phyloP scores from a whole-genome alignment of 1,140 invertebrate genomes.

The Antheraea pernyi region DNA sequence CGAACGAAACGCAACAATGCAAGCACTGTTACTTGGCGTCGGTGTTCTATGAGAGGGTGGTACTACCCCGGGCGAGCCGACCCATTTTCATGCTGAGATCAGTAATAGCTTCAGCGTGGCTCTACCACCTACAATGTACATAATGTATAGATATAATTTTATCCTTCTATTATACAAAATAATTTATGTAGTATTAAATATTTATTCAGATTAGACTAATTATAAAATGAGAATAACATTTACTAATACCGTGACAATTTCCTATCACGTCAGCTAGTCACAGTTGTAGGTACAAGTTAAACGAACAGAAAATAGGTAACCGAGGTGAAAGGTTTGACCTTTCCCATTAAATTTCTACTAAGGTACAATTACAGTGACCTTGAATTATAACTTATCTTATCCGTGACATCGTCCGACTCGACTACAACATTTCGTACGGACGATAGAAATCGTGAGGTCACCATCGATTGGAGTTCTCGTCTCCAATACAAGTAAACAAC shows the following conservation, averaged over 20 bases:
- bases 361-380: conserved; percentile 2
- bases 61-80: no score
- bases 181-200: neutral
- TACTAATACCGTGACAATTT: neutral
- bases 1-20: no score
- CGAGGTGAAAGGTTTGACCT: neutral
- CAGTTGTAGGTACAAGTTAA: neutral
- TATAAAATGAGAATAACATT: neutral
- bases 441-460: conserved; percentile 2
- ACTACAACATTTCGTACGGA: neutral
- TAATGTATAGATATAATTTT: no score
- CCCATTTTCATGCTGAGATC: no score
- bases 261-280: neutral
- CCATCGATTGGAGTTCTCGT: neutral
- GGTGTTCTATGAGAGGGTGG: no score
- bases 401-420: neutral
- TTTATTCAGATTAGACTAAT: neutral
- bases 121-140: no score
- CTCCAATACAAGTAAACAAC: neutral
- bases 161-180: neutral
- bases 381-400: conserved; percentile 2
- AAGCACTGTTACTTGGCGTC: no score
- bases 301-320: neutral
- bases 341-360: conserved; percentile 1
- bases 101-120: no score